Base-by-base conservation (phyloP, 2,797 vertebrate species). In the Platalea minor region DNA sequence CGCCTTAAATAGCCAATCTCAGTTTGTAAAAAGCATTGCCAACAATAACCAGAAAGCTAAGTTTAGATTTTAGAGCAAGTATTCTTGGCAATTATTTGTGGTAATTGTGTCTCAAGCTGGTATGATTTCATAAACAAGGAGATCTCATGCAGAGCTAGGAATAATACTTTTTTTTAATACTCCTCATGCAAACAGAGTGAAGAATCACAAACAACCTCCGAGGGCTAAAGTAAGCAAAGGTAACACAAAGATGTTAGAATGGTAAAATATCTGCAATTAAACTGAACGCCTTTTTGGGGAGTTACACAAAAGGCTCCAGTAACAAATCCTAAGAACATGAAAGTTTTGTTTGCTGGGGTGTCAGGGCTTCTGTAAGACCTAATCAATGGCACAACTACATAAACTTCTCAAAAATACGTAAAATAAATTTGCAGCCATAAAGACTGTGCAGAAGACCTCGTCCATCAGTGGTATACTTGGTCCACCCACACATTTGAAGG, bases 101-200 rank as follows among this genome's bases (percentile, higher is more conserved):
- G 74, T 89, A 92, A 95, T 92, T 91, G 33, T 11, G 57, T 91
- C 81, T 96, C 89, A 94, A 54, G 75, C 94, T 92, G 86, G 50
- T 83, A 81, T 3, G 4, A 78, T 92, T 93, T 94, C 84, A 92
- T 83, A 93, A 95, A 91, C 84, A 89, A 75, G 50, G 35, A 5
- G 1, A 72, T 88, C 72, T 83, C 93, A 80, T 19, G 35, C 91
- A 91, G 86, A 91, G 91, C 53, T 83, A 89, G 64, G 61, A 95
- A 89, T 77, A 95, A 89, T 57, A 69, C 48, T 63, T 77, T 20
- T 86, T 74, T 88, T 72, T 61, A 93, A 88, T 75, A 74, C 46
- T 33, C 23, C 17, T 93, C 75, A 73, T 37, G 43, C 45, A 95
- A 94, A 88, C 33, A 82, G 61, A 76, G 33, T 37, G 14, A 91